Base-by-base conservation (phyloP, 2,888 invertebrate species). In the Notodonta ziczac region DNA sequence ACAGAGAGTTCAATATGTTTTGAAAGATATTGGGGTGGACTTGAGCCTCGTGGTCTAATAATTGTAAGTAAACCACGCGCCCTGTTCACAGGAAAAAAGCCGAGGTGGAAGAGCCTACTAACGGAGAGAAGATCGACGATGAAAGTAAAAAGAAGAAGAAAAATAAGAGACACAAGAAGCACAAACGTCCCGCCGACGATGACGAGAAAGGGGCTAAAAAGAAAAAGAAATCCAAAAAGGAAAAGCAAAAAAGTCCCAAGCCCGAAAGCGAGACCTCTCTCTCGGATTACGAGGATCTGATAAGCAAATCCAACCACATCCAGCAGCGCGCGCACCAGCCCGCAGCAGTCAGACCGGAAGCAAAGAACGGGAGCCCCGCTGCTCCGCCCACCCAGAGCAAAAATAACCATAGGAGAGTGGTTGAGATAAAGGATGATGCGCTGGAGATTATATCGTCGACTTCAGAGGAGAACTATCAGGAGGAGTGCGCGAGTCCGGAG, bases 401-500 rank as follows among this genome's bases (percentile, higher is more conserved):
- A 67, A 73, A 67, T 58, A 61, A 67, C 40, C 60, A 61, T 8
- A 69, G 61, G 55, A 81, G 78, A 63, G 72, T 68, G 16, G 67
- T 72, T 16, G 61, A 61, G 3, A 80, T 78, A 61, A 78, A 77
- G 56, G 44, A 42, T 44, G 82, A 84, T 13, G 86, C 94, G 4
- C 83, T 95, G 73, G 96, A 96, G 81, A 94, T 95, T 16, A 94
- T 96, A 67, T 96, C 96, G n/a, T 96, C 96, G 0, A 95, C 95
- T 68, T 95, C 95, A 39, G 96, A 95, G 56, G 95, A 95, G 76
- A 94, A 94, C 57, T 90, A 91, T 66, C 95, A 95, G 75, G 94
- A 94, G 58, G 96, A 96, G 80, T 95, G 95, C 73, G 95, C 94
- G 14, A 96, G 96, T 81, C 96, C 96, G 42, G 97, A 97, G 72